These are phyloP conservation scores for Synanceia verrucosa DNA, from an alignment of 2,797 vertebrate species.

Conservation along the genomic window DNA sequence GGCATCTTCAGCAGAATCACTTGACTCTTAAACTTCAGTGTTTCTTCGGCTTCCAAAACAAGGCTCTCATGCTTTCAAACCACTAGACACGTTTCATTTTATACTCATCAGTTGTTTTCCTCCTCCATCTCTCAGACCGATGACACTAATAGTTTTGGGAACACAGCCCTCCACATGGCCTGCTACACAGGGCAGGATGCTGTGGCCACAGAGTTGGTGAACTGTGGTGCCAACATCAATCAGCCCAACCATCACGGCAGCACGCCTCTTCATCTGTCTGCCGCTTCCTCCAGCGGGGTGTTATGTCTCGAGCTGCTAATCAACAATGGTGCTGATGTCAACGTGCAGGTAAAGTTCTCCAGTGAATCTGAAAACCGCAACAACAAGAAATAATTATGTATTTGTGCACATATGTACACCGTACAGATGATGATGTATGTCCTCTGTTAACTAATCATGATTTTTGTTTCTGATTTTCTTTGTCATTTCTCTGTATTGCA, in stretches of 20 bases:
- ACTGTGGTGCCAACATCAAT: conserved; percentile 93
- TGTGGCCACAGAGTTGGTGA: conserved; percentile 93
- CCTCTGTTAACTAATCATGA: neutral
- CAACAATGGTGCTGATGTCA: conserved; percentile 95
- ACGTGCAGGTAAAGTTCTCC: conserved; percentile 88
- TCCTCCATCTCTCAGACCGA: conserved; percentile 82
- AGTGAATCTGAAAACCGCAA: neutral
- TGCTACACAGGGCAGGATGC: conserved; percentile 93
- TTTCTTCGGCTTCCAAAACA: neutral
- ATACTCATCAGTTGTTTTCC: neutral
- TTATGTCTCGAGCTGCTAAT: conserved; percentile 95
- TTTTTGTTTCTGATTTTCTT: neutral
- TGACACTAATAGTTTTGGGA: conserved; percentile 90
- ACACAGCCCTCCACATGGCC: conserved; percentile 95
- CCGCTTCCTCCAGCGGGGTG: conserved; percentile 92
- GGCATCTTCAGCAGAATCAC: neutral
- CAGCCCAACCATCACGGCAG: conserved; percentile 90
- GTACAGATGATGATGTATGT: neutral
- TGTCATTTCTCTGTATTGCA: conserved; percentile 69
- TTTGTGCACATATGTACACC: neutral
- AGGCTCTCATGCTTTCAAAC: neutral
- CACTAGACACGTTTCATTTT: neutral
- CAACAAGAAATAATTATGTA: neutral
- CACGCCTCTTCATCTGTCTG: conserved; percentile 93
- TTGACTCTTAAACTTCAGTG: neutral